phyloP scores from a whole-genome alignment of 2,888 invertebrate genomes.

The Lamellibrachia columna region DNA sequence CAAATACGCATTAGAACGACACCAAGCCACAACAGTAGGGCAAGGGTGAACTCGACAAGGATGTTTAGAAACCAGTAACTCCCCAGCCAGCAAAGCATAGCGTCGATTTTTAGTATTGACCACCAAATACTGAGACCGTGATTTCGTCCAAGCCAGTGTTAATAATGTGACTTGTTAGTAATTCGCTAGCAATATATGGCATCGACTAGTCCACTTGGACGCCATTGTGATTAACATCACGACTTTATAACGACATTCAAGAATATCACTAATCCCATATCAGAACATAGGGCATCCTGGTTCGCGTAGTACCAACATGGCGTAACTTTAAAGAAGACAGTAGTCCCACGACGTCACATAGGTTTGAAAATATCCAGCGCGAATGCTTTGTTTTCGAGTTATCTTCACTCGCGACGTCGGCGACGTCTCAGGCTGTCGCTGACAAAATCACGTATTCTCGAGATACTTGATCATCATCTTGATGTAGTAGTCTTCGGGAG shows the following conservation, averaged over 20 bases:
- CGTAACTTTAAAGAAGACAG: not conserved
- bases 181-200: not conserved
- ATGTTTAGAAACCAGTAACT: not conserved
- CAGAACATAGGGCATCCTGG: too few relatives aligned
- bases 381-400: not conserved
- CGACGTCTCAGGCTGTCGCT: not conserved
- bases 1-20: not conserved
- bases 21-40: not conserved
- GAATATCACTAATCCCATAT: not conserved
- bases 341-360: not conserved
- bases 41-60: not conserved
- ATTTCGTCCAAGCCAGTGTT: not conserved
- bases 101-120: not conserved
- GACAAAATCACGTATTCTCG: not conserved
- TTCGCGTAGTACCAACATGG: too few relatives aligned
- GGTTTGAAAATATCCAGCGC: too few relatives aligned
- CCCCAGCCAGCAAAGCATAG: not conserved
- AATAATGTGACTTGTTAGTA: not conserved
- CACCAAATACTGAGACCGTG: not conserved
- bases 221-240: too few relatives aligned
- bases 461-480: slow-evolving; percentile 36
- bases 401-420: not conserved
- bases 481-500: slow-evolving; percentile 37
- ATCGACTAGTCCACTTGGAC: not conserved
- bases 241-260: not conserved